Evolutionary conservation across 2,888 invertebrate genomes (phyloP).

Genomic region (Imbricaverruca yamaguchii): DNA sequence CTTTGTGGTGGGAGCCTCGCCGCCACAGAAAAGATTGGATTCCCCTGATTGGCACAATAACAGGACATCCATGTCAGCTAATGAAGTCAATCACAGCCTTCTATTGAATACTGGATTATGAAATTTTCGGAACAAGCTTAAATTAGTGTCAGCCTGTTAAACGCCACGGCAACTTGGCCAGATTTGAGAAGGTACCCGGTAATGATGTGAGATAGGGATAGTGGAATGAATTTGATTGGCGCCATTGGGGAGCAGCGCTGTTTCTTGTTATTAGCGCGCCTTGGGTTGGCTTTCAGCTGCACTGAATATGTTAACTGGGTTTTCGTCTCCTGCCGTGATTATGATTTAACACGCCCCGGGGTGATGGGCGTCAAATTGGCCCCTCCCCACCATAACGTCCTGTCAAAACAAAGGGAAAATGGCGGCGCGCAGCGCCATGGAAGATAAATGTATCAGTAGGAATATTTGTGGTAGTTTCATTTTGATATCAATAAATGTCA

Average conservation of each 20-base stretch:
- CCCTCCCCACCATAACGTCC: too few species aligned
- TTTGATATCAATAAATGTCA: too few species aligned
- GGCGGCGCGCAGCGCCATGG: too few species aligned
- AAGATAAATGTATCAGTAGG: too few species aligned
- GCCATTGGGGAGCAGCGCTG: neutral
- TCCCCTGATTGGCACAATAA: conserved; percentile 11
- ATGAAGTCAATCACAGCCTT: conserved; percentile 15
- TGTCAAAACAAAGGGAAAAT: too few species aligned
- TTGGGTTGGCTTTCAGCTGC: too few species aligned
- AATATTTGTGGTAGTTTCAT: too few species aligned
- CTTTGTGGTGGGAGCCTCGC: neutral
- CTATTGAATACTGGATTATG: conserved; percentile 16
- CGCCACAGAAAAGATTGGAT: neutral
- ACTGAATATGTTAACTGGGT: too few species aligned
- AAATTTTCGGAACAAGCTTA: conserved; percentile 6
- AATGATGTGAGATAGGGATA: neutral
- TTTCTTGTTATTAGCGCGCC: too few species aligned
- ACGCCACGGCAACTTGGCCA: neutral
- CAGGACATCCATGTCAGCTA: neutral
- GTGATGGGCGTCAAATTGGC: too few species aligned
- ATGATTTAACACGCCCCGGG: too few species aligned
- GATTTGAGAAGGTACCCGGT: neutral
- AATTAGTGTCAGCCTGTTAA: conserved; percentile 13
- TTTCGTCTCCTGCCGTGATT: too few species aligned
- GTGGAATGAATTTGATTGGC: neutral